phyloP scores from a whole-genome alignment of 2,113 vertebrate species.

The Melierax canorus region DNA sequence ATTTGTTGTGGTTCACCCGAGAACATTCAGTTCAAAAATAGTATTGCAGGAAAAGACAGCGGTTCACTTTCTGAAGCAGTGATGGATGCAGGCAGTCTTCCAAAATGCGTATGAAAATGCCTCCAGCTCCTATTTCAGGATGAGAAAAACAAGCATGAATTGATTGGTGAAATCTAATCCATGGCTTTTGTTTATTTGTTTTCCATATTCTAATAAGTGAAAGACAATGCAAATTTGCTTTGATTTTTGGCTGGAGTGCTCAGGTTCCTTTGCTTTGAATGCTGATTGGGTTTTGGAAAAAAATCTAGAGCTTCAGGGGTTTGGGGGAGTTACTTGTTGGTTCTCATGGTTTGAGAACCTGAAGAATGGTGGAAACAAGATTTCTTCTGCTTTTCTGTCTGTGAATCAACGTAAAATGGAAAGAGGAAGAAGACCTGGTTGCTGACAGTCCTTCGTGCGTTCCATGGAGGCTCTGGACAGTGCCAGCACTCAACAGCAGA shows the following conservation, averaged over 20 bases:
- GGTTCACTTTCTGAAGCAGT: not conserved
- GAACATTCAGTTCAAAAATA: conserved; percentile 53
- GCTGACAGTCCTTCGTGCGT: not conserved
- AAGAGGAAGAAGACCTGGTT: not conserved
- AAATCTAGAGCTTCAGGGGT: not conserved
- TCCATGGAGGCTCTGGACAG: not conserved
- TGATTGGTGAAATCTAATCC: not conserved
- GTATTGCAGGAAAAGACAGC: conserved; percentile 7
- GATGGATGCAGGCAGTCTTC: not conserved
- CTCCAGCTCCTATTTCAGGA: not conserved
- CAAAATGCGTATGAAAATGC: not conserved
- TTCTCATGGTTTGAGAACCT: not conserved
- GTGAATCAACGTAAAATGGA: not conserved
- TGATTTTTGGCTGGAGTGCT: not conserved
- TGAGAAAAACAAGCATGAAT: not conserved
- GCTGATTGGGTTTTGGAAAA: not conserved
- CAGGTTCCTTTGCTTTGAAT: not conserved
- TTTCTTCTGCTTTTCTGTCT: not conserved
- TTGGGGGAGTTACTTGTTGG: not conserved
- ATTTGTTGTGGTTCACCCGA: conserved; percentile 41
- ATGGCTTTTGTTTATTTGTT: not conserved
- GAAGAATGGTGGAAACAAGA: not conserved
- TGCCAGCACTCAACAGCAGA: rapidly evolving
- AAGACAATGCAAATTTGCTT: not conserved
- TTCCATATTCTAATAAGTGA: not conserved